phyloP scores from a whole-genome alignment of 2,113 vertebrate genomes.

The Labeo rohita region DNA sequence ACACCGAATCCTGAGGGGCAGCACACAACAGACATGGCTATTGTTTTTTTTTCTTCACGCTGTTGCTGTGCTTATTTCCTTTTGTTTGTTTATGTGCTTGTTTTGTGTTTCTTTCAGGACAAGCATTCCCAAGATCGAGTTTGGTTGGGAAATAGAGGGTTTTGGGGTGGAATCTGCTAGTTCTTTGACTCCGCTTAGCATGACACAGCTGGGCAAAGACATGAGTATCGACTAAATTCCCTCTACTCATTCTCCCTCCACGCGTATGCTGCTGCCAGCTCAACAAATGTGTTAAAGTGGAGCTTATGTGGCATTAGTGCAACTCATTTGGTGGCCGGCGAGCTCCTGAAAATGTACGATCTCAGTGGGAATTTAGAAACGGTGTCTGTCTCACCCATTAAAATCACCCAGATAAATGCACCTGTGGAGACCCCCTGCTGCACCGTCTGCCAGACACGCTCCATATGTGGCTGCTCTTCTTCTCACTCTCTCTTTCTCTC shows the following conservation, averaged over 20 bases:
- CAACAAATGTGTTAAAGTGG: slow-evolving; percentile 21
- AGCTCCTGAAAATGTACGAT: slow-evolving; percentile 53
- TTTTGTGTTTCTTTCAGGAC: neutral
- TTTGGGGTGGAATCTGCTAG: neutral
- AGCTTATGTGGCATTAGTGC: slow-evolving; percentile 47
- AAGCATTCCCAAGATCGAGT: neutral
- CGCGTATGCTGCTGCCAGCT: neutral
- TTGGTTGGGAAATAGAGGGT: neutral
- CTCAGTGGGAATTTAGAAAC: slow-evolving; percentile 54
- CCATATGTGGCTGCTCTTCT: slow-evolving; percentile 33
- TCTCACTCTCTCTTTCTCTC: neutral
- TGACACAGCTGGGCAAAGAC: neutral
- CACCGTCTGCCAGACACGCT: slow-evolving; percentile 53
- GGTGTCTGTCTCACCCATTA: slow-evolving; percentile 63
- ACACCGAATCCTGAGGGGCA: neutral
- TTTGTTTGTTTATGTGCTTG: neutral
- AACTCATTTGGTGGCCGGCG: slow-evolving; percentile 60
- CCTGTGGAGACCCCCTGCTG: slow-evolving; percentile 61
- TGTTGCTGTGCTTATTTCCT: neutral
- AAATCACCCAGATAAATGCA: slow-evolving; percentile 66
- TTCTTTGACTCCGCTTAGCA: neutral
- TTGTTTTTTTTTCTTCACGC: neutral
- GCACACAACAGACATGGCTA: neutral
- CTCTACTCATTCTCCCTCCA: neutral
- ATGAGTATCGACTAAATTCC: neutral